Evolutionary conservation across 2,113 vertebrate species (phyloP).

Genomic region (Leucoraja erinaceus): DNA sequence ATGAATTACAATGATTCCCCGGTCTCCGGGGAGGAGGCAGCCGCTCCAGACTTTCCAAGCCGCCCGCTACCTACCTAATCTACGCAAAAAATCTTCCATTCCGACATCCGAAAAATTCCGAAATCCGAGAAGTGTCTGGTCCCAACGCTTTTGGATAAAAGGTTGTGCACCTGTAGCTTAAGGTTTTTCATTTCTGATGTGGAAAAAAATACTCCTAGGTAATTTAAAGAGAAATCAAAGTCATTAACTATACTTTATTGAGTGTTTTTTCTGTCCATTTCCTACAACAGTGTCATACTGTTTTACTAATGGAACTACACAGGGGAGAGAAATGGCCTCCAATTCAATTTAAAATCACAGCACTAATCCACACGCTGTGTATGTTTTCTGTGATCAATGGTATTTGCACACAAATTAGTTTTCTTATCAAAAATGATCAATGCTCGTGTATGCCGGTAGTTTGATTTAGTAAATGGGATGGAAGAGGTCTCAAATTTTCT

Average conservation of each 20-base stretch:
- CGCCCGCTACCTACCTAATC: too few relatives aligned
- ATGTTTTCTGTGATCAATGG: neutral
- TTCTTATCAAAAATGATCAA: neutral
- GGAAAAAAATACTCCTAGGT: neutral
- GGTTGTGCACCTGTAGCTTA: too few relatives aligned
- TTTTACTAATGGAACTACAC: slow-evolving; percentile 35
- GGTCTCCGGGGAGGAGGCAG: too few relatives aligned
- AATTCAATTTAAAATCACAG: slow-evolving; percentile 38
- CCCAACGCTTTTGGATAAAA: too few relatives aligned
- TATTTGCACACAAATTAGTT: neutral
- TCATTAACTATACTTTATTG: neutral
- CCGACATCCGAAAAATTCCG: too few relatives aligned
- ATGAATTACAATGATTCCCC: too few relatives aligned
- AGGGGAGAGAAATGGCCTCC: slow-evolving; percentile 29
- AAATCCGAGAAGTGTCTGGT: too few relatives aligned
- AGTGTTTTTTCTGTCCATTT: neutral
- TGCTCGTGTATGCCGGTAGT: neutral
- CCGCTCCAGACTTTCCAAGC: too few relatives aligned
- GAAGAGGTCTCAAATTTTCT: neutral
- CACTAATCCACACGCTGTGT: neutral
- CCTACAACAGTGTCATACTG: neutral
- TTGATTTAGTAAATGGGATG: neutral
- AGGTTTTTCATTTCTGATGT: neutral
- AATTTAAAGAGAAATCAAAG: slow-evolving; percentile 8
- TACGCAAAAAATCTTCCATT: too few relatives aligned